Evolutionary conservation across 2,797 vertebrate species (phyloP).

Genomic region (Tragopan temminckii): DNA sequence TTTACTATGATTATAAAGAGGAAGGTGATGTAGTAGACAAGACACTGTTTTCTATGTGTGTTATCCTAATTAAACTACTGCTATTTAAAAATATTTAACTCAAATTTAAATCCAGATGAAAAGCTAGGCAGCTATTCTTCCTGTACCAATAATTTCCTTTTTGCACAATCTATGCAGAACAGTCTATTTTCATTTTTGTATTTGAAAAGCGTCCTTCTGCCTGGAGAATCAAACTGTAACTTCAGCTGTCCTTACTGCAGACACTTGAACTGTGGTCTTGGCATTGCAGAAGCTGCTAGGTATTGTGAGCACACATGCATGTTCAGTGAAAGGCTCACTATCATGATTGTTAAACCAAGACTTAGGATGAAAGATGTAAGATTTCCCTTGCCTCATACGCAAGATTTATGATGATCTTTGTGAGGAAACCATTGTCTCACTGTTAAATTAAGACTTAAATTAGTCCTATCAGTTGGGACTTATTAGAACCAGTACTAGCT

Average conservation of each 20-base stretch:
- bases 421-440: not conserved
- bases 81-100: constrained; percentile 29
- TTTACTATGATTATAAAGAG: constrained; percentile 16
- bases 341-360: not conserved
- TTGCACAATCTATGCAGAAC: not conserved
- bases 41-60: not conserved
- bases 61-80: not conserved
- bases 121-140: not conserved
- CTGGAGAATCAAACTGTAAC: not conserved
- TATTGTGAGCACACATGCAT: rapidly evolving
- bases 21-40: not conserved
- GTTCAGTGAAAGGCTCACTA: not conserved
- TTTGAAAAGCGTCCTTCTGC: not conserved
- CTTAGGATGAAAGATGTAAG: not conserved
- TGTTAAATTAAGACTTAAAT: not conserved
- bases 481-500: not conserved
- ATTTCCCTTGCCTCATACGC: not conserved
- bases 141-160: not conserved
- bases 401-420: not conserved
- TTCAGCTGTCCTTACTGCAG: not conserved
- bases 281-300: not conserved
- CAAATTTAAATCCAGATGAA: not conserved
- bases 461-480: not conserved
- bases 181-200: not conserved
- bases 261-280: not conserved